Conservation (phyloP, 1,140 invertebrate species). For the Tetragonula clypearis region DNA sequence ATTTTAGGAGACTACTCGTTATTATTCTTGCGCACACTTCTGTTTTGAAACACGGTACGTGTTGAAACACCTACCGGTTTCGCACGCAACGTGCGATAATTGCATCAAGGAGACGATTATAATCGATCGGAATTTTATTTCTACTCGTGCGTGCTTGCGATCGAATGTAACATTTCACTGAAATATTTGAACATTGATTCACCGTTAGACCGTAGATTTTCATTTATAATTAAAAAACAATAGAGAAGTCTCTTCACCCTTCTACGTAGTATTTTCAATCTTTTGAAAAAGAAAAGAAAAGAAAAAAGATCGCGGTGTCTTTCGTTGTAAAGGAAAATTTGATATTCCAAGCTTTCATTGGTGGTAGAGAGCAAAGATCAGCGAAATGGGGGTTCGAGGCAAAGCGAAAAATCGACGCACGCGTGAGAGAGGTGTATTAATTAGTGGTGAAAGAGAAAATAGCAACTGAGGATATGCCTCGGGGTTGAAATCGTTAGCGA, state of each 20-base stretch:
- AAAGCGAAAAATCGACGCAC: conserved; percentile 54
- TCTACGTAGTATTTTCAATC: background rate
- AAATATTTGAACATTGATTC: background rate
- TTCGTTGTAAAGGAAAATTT: background rate
- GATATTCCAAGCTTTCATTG: background rate
- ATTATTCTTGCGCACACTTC: background rate
- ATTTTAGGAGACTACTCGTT: conserved; percentile 3
- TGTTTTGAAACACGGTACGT: background rate
- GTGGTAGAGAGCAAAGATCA: background rate
- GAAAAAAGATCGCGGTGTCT: background rate
- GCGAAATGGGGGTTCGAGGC: background rate
- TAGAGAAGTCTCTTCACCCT: background rate
- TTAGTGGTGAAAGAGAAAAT: conserved; percentile 72
- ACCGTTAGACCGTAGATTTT: too few species aligned
- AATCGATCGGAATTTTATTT: background rate
- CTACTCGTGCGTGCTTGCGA: background rate
- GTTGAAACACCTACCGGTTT: background rate
- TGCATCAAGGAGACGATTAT: background rate
- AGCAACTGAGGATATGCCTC: conserved; percentile 57
- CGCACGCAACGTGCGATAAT: background rate
- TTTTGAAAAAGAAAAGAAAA: background rate
- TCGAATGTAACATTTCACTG: background rate
- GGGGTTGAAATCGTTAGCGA: conserved; percentile 68
- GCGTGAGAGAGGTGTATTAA: conserved; percentile 67
- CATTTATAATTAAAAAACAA: too few species aligned